Base-by-base conservation (phyloP, 2,797 vertebrate species). In the Smutsia temminckii region DNA sequence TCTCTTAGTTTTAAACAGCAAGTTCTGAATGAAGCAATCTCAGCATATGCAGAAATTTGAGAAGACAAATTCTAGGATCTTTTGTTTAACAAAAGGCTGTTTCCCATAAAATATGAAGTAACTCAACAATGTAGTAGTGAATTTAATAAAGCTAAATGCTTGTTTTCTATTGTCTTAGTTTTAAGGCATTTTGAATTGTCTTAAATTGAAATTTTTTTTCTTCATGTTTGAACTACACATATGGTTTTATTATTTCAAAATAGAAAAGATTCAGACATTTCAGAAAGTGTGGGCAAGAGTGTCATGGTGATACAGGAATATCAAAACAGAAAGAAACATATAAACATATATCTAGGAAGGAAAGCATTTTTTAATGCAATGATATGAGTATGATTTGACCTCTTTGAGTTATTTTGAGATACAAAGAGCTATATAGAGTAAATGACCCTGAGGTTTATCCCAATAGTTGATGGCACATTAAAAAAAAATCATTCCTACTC, bases 231-330 rank as follows among this genome's bases (percentile, higher is more conserved):
- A 96, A 61, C 63, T 90, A 46, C 4, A 10, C 18, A 20, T 66
- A 57, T 83, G 59, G 51, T 79, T 94, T 96, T 88, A n/a, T 53
- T 34, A 95, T 57, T 96, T 92, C 49, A 83, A 90, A 94, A 89
- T 17, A 90, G 34, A 55, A 92, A 94, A 95, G n/a, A 90, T 55
- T 74, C 20, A 88, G 55, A 71, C 1, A 6, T 86, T 78, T 13
- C 14, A n/a, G 83, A 69, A 83, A 94, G 74, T 66, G 4, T 93
- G 32, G 29, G 66, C n/a, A 86, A 72, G 18, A 71, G 42, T 90
- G 81, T 86, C 68, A 29, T 75, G 13, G 29, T 88, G 68, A 92
- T 69, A 74, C 0, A 69, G 40, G 9, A 78, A 51, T 69, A 79
- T 79, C 9, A 77, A 68, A 49, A 51, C 29, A 59, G 42, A 25